Percentiles rank a stretch among this genome's conserved stretches.
Evolutionary conservation across 2,888 invertebrate species (phyloP).

Genomic region (Carpatolechia fugitivella): DNA sequence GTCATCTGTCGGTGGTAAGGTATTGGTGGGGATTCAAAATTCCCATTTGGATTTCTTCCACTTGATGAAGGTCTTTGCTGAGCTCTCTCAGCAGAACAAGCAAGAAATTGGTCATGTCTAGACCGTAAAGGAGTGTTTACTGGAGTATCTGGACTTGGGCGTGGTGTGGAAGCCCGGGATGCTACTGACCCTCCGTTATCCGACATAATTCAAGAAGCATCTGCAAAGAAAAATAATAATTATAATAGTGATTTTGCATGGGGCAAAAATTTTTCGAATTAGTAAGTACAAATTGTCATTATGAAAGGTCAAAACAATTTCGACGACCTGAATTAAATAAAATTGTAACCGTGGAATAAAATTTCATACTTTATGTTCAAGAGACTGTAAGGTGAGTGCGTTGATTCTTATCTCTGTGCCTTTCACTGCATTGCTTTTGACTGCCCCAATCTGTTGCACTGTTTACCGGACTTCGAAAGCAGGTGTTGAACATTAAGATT

Average conservation of each 20-base stretch:
- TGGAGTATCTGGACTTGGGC: slow-evolving; percentile 69
- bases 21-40: slow-evolving; percentile 81
- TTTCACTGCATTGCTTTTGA: slow-evolving; percentile 45
- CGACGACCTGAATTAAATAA: not conserved
- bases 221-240: slow-evolving; percentile 48
- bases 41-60: slow-evolving; percentile 71
- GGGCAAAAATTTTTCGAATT: not conserved
- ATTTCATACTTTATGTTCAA: slow-evolving; percentile 3
- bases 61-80: slow-evolving; percentile 72
- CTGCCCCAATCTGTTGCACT: slow-evolving; percentile 16
- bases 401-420: slow-evolving; percentile 47
- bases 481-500: slow-evolving; percentile 63
- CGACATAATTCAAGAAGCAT: slow-evolving; percentile 62
- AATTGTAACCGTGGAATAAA: not conserved
- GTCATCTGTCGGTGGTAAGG: slow-evolving; percentile 84
- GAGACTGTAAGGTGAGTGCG: slow-evolving; percentile 17
- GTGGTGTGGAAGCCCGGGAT: slow-evolving; percentile 74
- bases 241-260: not conserved
- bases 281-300: not conserved
- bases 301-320: not conserved
- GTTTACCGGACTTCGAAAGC: slow-evolving; percentile 27
- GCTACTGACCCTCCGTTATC: slow-evolving; percentile 68
- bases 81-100: slow-evolving; percentile 72
- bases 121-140: slow-evolving; percentile 67
- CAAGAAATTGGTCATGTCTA: slow-evolving; percentile 81